Evolutionary conservation across 2,797 vertebrate species (phyloP), one percentile per base, ranked within the genome.

Genomic region (Lutjanus campechanus): DNA sequence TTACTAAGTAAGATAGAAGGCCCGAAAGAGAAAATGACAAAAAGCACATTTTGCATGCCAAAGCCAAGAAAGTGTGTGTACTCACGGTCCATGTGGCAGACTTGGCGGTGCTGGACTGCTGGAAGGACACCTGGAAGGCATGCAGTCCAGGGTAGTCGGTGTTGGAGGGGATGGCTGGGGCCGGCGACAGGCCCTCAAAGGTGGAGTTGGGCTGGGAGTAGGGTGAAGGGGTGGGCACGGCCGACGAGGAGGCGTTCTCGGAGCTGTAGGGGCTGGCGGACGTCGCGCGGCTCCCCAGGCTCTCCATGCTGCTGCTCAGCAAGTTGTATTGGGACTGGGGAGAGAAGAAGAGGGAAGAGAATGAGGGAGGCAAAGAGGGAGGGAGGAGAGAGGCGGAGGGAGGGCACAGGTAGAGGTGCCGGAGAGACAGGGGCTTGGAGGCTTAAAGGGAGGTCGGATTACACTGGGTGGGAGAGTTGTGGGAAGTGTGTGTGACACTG

Each of bases 31-130:
- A 43, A 25, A 61, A 59, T 63, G 46, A 58, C 40, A 67, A 54
- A 60, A 69, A 0, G 12, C 19, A 25, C 40, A 64, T 63, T 36
- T 36, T 62, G 47, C 63, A 72, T 16, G n/a, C 50, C 49, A 63
- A 75, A 77, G 64, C 43, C 50, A 70, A 78, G 67, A 83, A 79
- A 83, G 79, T 62, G 64, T 66, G 49, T 83, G 81, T 93, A 98
- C 98, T 99, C 95, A 99, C 98, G 74, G 98, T 99, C 98, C 98
- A 99, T 89, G 98, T 99, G 92, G 98, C 98, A 0, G 98, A 99
- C 83, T 99, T 99, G 89, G 98, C 98, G 0, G 98, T 99, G 96
- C 98, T 99, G 59, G 98, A 99, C 81, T 99, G 98, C 95, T 99
- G 98, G 95, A 99, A 99, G 91, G 98, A 99, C 91, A 99, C 98